A percentile compares a stretch with the other conserved stretches of the same genome.
Conservation (phyloP, 2,888 invertebrate species). For the Amblyteles armatorius region DNA sequence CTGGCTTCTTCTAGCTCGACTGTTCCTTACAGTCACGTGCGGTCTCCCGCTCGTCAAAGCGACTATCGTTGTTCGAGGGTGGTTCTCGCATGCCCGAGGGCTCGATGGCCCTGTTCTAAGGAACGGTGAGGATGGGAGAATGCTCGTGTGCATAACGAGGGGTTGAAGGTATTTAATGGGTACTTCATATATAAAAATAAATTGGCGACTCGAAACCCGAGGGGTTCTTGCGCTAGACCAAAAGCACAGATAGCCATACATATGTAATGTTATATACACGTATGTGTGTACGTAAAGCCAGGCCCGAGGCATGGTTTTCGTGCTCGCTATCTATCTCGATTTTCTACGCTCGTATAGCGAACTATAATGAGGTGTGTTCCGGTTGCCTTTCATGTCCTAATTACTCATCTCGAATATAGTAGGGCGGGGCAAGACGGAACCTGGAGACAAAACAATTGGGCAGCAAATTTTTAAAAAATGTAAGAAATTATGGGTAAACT, state of each 20-base stretch:
- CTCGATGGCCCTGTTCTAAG: neutral
- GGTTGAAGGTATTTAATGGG: slow-evolving; percentile 70
- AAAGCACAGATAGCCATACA: neutral
- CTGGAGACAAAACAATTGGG: too few species aligned
- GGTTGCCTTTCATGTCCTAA: neutral
- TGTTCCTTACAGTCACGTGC: slow-evolving; percentile 12
- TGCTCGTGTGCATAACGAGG: slow-evolving; percentile 63
- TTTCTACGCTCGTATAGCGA: slow-evolving; percentile 22
- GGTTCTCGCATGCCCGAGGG: slow-evolving; percentile 11
- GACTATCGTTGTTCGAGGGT: slow-evolving; percentile 53
- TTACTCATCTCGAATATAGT: neutral
- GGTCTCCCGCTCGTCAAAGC: slow-evolving; percentile 14
- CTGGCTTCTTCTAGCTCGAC: slow-evolving; percentile 36
- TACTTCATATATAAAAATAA: slow-evolving; percentile 67
- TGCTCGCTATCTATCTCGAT: neutral
- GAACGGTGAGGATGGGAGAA: slow-evolving; percentile 22
- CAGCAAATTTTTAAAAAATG: too few species aligned
- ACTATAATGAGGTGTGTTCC: slow-evolving; percentile 30
- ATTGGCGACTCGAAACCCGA: slow-evolving; percentile 66
- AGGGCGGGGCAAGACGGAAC: too few species aligned
- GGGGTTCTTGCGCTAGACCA: slow-evolving; percentile 23
- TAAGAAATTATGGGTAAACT: too few species aligned
- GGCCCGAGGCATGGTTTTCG: slow-evolving; percentile 2
- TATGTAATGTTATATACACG: slow-evolving; percentile 4
- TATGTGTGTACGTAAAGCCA: neutral